Conservation (phyloP, 2,113 vertebrate genomes). For the Peromyscus leucopus region DNA sequence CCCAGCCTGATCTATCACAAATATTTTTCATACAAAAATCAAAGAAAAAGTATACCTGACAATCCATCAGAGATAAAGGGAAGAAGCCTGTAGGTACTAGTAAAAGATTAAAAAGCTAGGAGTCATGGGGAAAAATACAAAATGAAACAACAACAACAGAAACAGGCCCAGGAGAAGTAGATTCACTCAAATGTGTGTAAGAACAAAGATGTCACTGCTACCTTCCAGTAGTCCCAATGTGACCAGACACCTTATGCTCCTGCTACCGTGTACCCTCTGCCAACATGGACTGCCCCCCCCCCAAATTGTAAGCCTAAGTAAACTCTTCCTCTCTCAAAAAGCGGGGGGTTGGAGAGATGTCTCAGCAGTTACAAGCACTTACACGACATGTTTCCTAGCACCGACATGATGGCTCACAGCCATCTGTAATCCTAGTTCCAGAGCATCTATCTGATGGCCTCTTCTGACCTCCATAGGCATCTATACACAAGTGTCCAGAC, state of each 20-base stretch:
- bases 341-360: too few relatives aligned
- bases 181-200: not conserved
- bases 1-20: not conserved
- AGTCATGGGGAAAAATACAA: not conserved
- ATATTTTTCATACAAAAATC: not conserved
- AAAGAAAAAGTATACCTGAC: constrained; percentile 5
- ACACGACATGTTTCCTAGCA: not conserved
- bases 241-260: not conserved
- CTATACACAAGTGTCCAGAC: not conserved
- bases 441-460: not conserved
- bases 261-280: not conserved
- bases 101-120: not conserved
- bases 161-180: not conserved
- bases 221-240: not conserved
- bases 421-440: not conserved
- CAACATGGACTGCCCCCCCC: not conserved
- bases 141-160: not conserved
- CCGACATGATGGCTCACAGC: not conserved
- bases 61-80: not conserved
- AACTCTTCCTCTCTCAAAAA: not conserved
- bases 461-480: not conserved
- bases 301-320: not conserved
- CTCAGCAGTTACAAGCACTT: not conserved
- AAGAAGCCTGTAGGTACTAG: not conserved
- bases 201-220: not conserved